Percentiles rank a stretch among this genome's conserved stretches.
phyloP scores from a whole-genome alignment of 2,113 vertebrate genomes.

The Sinocyclocheilus maitianheensis region DNA sequence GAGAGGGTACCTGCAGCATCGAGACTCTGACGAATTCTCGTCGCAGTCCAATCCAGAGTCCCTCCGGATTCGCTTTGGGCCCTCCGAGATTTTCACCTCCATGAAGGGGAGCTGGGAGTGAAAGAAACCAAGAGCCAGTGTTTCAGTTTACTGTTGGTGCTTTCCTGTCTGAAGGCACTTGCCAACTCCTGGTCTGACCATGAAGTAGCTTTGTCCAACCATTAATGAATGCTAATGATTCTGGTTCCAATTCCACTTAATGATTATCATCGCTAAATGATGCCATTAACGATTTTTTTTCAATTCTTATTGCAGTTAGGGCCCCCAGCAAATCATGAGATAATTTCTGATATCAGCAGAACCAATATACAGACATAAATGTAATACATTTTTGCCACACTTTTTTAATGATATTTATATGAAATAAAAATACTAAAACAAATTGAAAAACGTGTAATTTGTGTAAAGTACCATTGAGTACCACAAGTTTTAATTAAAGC shows the following conservation, averaged over 20 bases:
- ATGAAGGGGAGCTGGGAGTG: constrained; percentile 90
- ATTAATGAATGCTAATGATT: not conserved
- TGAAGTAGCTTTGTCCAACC: not conserved
- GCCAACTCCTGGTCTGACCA: not conserved
- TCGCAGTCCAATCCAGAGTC: constrained; percentile 95
- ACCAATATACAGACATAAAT: not conserved
- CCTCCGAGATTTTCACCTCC: constrained; percentile 94
- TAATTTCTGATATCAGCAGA: not conserved
- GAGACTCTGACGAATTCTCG: constrained; percentile 90
- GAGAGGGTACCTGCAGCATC: constrained; percentile 94
- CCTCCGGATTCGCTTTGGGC: constrained; percentile 84
- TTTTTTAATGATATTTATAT: not conserved
- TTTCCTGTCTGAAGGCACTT: not conserved
- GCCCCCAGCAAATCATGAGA: not conserved
- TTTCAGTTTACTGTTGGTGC: not conserved
- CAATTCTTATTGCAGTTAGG: not conserved
- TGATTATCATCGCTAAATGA: not conserved
- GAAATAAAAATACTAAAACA: not conserved
- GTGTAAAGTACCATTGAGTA: not conserved
- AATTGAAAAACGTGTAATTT: not conserved
- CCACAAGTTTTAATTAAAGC: not conserved
- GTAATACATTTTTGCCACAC: not conserved
- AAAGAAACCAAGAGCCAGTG: constrained; percentile 66
- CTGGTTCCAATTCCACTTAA: not conserved
- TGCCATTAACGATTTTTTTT: not conserved